A percentile compares a stretch with the other conserved stretches of the same genome.
Conservation (phyloP, 1,140 invertebrate species). For the Pogonognathellus flavescens region DNA sequence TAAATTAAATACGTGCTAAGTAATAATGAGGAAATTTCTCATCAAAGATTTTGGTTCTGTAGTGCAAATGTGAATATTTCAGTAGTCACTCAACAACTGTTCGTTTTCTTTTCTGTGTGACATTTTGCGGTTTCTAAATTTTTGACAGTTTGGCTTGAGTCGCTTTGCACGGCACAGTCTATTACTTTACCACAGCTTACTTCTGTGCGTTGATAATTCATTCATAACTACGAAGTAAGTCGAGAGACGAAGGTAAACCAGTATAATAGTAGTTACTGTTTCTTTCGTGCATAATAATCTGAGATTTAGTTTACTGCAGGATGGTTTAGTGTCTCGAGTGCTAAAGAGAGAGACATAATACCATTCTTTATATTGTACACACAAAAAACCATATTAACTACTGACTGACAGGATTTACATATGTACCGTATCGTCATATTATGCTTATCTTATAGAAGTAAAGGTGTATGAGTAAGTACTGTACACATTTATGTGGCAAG, state of each 20-base stretch:
- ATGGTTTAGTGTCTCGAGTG: no score
- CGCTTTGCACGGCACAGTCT: neutral
- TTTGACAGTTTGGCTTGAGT: slow-evolving; percentile 19
- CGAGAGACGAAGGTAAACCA: neutral
- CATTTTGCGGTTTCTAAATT: slow-evolving; percentile 41
- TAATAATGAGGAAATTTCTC: neutral
- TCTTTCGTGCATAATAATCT: no score
- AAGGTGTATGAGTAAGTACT: no score
- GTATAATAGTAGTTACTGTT: neutral
- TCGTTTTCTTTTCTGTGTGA: neutral
- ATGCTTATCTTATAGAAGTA: neutral
- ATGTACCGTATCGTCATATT: slow-evolving; percentile 16
- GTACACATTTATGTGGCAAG: no score
- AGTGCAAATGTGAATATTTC: neutral
- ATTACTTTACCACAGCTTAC: neutral
- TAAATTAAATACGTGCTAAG: neutral
- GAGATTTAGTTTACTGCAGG: no score
- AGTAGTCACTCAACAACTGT: neutral
- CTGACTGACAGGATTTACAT: neutral
- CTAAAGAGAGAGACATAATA: no score
- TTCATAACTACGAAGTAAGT: neutral
- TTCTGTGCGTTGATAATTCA: neutral
- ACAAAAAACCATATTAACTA: no score
- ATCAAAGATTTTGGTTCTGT: neutral
- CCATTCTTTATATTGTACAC: no score